Evolutionary conservation across 2,888 invertebrate species (phyloP).

Genomic region (Erpobdella octoculata): DNA sequence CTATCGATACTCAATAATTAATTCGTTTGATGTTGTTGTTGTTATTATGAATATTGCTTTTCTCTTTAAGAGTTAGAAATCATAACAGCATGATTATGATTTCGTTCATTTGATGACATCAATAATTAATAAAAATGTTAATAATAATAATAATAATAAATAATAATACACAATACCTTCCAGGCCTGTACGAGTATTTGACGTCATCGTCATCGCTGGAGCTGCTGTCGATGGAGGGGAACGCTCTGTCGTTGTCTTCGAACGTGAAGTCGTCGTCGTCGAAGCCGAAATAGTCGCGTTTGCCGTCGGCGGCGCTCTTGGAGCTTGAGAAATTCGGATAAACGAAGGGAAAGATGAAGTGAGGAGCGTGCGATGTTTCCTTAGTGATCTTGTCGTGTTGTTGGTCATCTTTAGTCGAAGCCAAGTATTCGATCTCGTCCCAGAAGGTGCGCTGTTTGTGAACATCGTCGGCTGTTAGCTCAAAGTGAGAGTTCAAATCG

Average conservation of each 20-base stretch:
- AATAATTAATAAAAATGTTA: too few species aligned
- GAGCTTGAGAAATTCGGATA: neutral
- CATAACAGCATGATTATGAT: too few species aligned
- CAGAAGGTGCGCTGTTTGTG: neutral
- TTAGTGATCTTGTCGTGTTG: neutral
- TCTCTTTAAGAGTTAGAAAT: too few species aligned
- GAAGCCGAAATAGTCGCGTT: neutral
- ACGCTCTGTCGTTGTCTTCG: neutral
- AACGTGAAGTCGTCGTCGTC: neutral
- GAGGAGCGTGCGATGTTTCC: neutral
- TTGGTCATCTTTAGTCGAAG: neutral
- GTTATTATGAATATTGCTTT: too few species aligned
- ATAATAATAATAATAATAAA: too few species aligned
- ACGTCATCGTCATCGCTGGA: neutral
- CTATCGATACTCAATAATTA: too few species aligned
- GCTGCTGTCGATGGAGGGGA: slow-evolving; percentile 5
- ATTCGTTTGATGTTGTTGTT: too few species aligned
- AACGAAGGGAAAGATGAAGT: neutral
- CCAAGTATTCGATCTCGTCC: neutral
- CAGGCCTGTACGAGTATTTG: neutral
- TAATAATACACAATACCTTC: neutral
- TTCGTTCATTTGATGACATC: neutral
- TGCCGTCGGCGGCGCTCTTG: neutral
- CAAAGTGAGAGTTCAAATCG: neutral
- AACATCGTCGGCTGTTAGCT: neutral